phyloP scores from a whole-genome alignment of 2,797 vertebrate species.

The Atherinosoma microstoma region DNA sequence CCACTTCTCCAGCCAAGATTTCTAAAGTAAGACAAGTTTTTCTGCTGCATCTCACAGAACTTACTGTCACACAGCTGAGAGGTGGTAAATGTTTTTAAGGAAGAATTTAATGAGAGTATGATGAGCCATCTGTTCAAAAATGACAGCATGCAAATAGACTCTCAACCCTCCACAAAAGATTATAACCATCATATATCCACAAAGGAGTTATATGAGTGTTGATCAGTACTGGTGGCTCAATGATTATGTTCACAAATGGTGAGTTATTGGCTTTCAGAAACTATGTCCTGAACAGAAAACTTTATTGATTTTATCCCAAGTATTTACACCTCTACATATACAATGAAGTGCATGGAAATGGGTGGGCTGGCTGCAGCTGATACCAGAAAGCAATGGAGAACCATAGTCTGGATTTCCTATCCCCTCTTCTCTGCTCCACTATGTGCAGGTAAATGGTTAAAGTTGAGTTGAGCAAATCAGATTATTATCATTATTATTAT shows the following conservation, averaged over 20 bases:
- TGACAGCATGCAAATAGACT: conserved; percentile 36
- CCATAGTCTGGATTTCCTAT: neutral
- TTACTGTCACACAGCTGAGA: conserved; percentile 53
- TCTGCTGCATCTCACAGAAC: conserved; percentile 29
- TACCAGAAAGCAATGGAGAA: neutral
- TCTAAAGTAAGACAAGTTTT: conserved; percentile 51
- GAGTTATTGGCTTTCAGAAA: conserved; percentile 14
- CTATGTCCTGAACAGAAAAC: conserved; percentile 5
- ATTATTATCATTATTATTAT: too few species aligned
- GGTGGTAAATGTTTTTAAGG: conserved; percentile 53
- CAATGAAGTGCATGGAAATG: neutral
- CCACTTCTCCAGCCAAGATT: conserved; percentile 54
- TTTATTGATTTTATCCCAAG: neutral
- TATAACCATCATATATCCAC: conserved; percentile 22
- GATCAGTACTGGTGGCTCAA: conserved; percentile 25
- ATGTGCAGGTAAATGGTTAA: neutral
- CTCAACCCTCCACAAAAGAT: conserved; percentile 30
- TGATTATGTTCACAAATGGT: conserved; percentile 24
- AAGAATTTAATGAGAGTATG: conserved; percentile 56
- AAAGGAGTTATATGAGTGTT: conserved; percentile 13
- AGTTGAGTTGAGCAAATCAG: neutral
- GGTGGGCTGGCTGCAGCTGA: too few species aligned
- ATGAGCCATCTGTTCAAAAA: conserved; percentile 63
- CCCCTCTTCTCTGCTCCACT: neutral
- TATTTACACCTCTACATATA: neutral